Percentiles rank a stretch among this genome's conserved stretches.
Conservation (phyloP, 53 echinoderm and acorn worm genomes). For the Astropecten irregularis region DNA sequence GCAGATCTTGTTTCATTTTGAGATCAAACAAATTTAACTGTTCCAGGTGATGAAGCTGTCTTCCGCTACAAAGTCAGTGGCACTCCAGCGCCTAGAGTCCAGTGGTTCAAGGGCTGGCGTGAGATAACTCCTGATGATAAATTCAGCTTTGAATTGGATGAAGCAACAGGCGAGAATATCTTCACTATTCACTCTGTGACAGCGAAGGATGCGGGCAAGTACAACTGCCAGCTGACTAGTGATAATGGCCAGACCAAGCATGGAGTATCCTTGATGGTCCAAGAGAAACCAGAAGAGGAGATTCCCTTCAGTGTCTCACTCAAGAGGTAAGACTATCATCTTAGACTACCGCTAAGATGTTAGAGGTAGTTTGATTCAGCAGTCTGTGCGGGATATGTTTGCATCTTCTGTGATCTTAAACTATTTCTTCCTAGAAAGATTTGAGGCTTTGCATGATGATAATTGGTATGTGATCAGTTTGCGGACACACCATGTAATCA, state of each 20-base stretch:
- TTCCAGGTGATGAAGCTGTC: slow-evolving; percentile 77
- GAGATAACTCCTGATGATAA: slow-evolving; percentile 66
- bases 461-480: too few relatives aligned
- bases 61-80: slow-evolving; percentile 83
- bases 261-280: slow-evolving; percentile 85
- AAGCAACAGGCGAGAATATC: slow-evolving; percentile 73
- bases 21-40: too few relatives aligned
- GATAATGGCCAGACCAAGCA: slow-evolving; percentile 80
- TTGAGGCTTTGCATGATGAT: too few relatives aligned
- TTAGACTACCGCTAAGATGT: too few relatives aligned
- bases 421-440: too few relatives aligned
- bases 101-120: slow-evolving; percentile 78
- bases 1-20: too few relatives aligned
- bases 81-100: slow-evolving; percentile 70
- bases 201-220: slow-evolving; percentile 89
- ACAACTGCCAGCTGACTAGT: slow-evolving; percentile 70
- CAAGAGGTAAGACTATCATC: slow-evolving; percentile 50
- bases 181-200: slow-evolving; percentile 73
- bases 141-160: slow-evolving; percentile 63
- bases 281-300: slow-evolving; percentile 62
- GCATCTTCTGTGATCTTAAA: too few relatives aligned
- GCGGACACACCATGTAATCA: too few relatives aligned
- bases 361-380: too few relatives aligned
- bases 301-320: slow-evolving; percentile 63
- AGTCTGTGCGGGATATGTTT: too few relatives aligned